A percentile compares a stretch with the other conserved stretches of the same genome.
Conservation (phyloP, 2,888 invertebrate genomes). For the Lydus trimaculatus region DNA sequence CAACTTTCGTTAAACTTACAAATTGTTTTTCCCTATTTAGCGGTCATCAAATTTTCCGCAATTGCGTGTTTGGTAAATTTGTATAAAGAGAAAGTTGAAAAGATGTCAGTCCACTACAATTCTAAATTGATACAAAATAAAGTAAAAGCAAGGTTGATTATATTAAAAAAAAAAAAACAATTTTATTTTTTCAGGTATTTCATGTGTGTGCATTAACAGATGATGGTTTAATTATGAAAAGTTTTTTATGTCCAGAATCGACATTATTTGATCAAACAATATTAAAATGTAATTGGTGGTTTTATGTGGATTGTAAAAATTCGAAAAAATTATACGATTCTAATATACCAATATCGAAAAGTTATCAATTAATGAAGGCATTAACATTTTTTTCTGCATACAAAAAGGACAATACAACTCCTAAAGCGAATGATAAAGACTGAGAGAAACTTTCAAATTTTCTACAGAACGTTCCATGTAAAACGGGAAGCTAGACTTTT, state of each 20-base stretch:
- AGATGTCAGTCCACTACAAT: conserved; percentile 28
- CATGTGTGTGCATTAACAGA: conserved; percentile 91
- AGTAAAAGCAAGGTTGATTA: conserved; percentile 31
- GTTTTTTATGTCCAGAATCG: conserved; percentile 89
- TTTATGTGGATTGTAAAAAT: conserved; percentile 88
- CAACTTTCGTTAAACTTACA: background rate
- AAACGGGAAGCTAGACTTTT: background rate
- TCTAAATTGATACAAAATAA: conserved; percentile 23
- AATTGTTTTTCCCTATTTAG: background rate
- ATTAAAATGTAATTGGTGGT: conserved; percentile 94
- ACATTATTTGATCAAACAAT: conserved; percentile 92
- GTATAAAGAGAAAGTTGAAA: conserved; percentile 28
- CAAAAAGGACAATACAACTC: conserved; percentile 67
- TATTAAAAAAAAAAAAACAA: conserved; percentile 17
- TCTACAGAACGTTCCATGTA: conserved; percentile 14
- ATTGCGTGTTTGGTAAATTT: conserved; percentile 1
- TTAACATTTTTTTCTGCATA: conserved; percentile 88
- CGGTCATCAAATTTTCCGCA: conserved; percentile 2
- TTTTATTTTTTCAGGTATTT: conserved; percentile 73
- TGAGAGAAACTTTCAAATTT: conserved; percentile 30
- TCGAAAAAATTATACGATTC: conserved; percentile 84
- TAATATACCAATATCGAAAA: conserved; percentile 90
- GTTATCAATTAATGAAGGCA: conserved; percentile 90
- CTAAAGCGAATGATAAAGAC: conserved; percentile 42
- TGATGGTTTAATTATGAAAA: conserved; percentile 88